Percentiles rank a stretch among this genome's conserved stretches.
phyloP scores from a whole-genome alignment of 2,797 vertebrate species.

The Enteromius fasciolatus region DNA sequence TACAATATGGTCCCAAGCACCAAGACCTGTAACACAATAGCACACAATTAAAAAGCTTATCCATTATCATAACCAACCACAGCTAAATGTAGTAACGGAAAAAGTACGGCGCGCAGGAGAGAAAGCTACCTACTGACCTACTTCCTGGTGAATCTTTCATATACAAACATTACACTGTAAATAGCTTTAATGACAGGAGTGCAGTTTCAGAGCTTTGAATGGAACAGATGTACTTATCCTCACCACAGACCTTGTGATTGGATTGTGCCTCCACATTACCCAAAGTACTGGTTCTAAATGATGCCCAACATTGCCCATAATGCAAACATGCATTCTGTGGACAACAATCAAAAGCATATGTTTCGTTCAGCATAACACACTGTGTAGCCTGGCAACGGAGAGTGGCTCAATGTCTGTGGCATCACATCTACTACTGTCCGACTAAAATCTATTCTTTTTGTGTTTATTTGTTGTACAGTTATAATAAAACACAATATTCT shows the following conservation, averaged over 20 bases:
- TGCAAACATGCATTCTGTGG: conserved; percentile 35
- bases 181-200: conserved; percentile 55
- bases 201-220: conserved; percentile 49
- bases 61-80: background rate
- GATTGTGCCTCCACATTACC: conserved; percentile 51
- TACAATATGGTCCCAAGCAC: conserved; percentile 92
- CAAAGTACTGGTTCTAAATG: conserved; percentile 47
- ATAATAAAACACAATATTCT: background rate
- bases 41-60: conserved; percentile 29
- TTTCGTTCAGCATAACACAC: conserved; percentile 1
- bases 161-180: conserved; percentile 46
- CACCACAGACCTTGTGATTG: conserved; percentile 43
- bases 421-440: background rate
- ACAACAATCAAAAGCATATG: conserved; percentile 11
- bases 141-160: conserved; percentile 55
- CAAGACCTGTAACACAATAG: conserved; percentile 81
- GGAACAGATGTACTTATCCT: conserved; percentile 51
- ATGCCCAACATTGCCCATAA: conserved; percentile 49
- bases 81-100: conserved; percentile 22
- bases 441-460: background rate
- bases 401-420: background rate
- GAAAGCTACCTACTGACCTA: conserved; percentile 67
- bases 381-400: background rate
- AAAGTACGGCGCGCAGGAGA: conserved; percentile 34
- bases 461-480: background rate